Evolutionary conservation across 2,113 vertebrate genomes (phyloP).

Genomic region (Aramus guarauna): DNA sequence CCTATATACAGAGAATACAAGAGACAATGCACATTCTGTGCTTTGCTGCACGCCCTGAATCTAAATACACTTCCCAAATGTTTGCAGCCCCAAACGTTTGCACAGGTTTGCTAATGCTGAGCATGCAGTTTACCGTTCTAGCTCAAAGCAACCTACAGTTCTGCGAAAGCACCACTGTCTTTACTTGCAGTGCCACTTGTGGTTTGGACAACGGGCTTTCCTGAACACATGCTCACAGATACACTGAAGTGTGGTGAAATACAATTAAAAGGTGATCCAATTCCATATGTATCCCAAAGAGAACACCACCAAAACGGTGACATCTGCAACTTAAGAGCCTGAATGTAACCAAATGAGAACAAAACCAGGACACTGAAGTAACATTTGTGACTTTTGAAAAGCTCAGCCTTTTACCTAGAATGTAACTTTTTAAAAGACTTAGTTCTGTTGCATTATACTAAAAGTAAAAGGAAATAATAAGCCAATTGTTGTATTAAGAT

Average conservation of each 20-base stretch:
- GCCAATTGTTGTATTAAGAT: not conserved
- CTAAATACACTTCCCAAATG: not conserved
- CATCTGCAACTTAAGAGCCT: not conserved
- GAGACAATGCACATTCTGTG: not conserved
- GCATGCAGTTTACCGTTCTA: accelerated
- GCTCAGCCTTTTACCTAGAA: not conserved
- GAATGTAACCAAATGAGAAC: not conserved
- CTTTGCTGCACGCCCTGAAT: not conserved
- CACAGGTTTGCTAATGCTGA: not conserved
- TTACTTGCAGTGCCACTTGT: not conserved
- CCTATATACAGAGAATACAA: not conserved
- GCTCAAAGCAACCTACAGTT: not conserved
- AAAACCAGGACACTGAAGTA: not conserved
- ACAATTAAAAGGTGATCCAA: not conserved
- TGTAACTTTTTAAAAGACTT: not conserved
- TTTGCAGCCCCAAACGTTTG: not conserved
- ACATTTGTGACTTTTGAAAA: not conserved
- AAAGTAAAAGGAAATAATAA: not conserved
- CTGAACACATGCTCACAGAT: not conserved
- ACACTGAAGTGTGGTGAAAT: not conserved
- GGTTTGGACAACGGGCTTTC: not conserved
- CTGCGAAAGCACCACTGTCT: not conserved
- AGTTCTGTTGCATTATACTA: not conserved
- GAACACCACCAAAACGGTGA: not conserved
- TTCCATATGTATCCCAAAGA: not conserved